A percentile compares a stretch with the other conserved stretches of the same genome.
Evolutionary conservation across 2,113 vertebrate species (phyloP).

Genomic region (Podocnemis expansa): DNA sequence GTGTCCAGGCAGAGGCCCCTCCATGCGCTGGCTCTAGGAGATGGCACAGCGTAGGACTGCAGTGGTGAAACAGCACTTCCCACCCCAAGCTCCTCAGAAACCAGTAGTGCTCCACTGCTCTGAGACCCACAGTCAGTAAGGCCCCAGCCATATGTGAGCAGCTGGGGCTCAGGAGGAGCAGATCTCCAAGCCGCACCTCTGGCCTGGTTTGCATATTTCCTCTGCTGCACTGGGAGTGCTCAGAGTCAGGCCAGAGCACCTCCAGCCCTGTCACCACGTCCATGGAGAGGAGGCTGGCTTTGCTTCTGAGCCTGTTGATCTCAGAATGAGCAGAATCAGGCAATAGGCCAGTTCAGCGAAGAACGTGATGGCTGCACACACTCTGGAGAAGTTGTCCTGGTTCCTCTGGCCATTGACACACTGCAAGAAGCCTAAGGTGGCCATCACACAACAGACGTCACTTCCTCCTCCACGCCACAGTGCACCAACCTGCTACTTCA

Average conservation of each 20-base stretch:
- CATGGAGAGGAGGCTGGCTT: too few species aligned
- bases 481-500: rapidly evolving
- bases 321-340: rapidly evolving
- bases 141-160: too few species aligned
- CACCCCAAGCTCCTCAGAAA: too few species aligned
- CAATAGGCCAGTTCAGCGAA: rapidly evolving
- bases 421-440: rapidly evolving
- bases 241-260: too few species aligned
- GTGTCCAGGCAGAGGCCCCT: rapidly evolving
- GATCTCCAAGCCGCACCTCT: background rate
- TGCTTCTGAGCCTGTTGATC: rapidly evolving
- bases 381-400: rapidly evolving
- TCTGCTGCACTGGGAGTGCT: too few species aligned
- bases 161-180: too few species aligned
- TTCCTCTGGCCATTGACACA: rapidly evolving
- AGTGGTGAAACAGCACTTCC: too few species aligned
- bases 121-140: background rate
- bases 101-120: too few species aligned
- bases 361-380: rapidly evolving
- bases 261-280: too few species aligned
- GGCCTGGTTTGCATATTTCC: background rate
- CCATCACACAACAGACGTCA: background rate
- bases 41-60: too few species aligned
- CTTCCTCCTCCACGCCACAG: rapidly evolving
- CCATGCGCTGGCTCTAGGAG: background rate